Evolutionary conservation across 2,797 vertebrate genomes (phyloP), one percentile per base, ranked within the genome.

Genomic region (Darevskia mixta): DNA sequence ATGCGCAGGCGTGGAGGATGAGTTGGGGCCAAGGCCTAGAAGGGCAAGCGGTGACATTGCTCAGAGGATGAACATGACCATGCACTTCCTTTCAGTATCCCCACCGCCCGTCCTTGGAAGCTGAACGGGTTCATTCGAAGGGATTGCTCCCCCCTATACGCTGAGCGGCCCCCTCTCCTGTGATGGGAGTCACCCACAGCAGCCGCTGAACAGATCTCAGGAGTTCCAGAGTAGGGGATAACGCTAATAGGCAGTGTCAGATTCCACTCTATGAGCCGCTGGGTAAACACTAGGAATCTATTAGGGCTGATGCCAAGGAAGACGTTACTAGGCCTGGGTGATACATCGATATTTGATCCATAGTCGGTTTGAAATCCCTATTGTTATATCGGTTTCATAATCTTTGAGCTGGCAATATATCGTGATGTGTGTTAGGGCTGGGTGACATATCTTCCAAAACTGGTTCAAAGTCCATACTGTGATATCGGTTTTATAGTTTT

Each of bases 1-100:
- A 69, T 99, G 98, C 67, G 98, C 98, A 92, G 98, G 96, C 3
- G 97, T 98, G 69, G 98, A 99, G 85, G 98, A 98, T 94, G 97
- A 97, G 91, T 98, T 98, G 86, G 98, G 97, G 82, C 97, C 97
- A 88, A 98, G 94, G 90, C 99, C 98, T 99, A 92, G 72, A 95
- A 61, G 20, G 94, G 86, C 92, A 89, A 86, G 71, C 25, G 32
- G 58, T 1, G 18, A 87, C 2, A 55, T 86, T 78, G 45, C 90
- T 72, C 87, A 82, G 73, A 88, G 71, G 23, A 0, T 0, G 1
- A 69, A 29, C 20, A 3, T 66, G 5, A 25, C 2, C 35, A 35
- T 35, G 43, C 64, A 32, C 29, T 29, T 55, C 17, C 3, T 13
- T 43, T 29, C 35, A 72, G 66, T 15, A 29, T 29, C 67, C 55